Percentiles rank a stretch among this genome's conserved stretches.
Conservation (phyloP, 2,113 vertebrate genomes). For the Axis porcinus region DNA sequence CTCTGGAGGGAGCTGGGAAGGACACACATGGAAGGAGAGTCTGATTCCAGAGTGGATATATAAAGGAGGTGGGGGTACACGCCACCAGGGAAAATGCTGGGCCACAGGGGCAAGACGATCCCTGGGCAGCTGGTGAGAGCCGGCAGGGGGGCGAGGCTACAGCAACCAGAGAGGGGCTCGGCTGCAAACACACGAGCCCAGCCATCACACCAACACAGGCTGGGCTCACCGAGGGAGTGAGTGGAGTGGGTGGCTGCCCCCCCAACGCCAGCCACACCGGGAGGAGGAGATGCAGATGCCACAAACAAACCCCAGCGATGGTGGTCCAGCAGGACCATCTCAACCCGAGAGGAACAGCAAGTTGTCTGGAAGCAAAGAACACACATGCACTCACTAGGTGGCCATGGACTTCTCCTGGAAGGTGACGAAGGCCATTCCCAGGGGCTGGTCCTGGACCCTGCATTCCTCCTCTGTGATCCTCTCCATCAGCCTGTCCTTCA, state of each 20-base stretch:
- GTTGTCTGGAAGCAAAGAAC: too few species aligned
- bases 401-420: constrained; percentile 92
- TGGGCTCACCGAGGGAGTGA: background rate
- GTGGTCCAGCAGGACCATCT: fast-evolving
- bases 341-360: background rate
- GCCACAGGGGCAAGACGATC: background rate
- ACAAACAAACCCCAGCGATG: background rate
- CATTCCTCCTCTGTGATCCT: constrained; percentile 79
- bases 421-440: constrained; percentile 96
- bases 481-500: constrained; percentile 80
- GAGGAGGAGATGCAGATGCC: background rate
- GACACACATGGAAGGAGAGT: background rate
- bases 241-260: background rate
- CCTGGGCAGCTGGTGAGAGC: background rate
- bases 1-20: background rate
- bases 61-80: background rate
- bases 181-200: background rate
- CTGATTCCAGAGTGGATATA: background rate
- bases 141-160: fast-evolving
- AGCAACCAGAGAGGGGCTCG: background rate
- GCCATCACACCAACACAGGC: background rate
- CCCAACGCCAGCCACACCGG: background rate
- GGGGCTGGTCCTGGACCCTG: constrained; percentile 75
- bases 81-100: background rate
- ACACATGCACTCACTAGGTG: constrained; percentile 84